Evolutionary conservation across 2,797 vertebrate genomes (phyloP), one percentile per base, ranked within the genome.

Genomic region (Oceanodroma leucorhoa): DNA sequence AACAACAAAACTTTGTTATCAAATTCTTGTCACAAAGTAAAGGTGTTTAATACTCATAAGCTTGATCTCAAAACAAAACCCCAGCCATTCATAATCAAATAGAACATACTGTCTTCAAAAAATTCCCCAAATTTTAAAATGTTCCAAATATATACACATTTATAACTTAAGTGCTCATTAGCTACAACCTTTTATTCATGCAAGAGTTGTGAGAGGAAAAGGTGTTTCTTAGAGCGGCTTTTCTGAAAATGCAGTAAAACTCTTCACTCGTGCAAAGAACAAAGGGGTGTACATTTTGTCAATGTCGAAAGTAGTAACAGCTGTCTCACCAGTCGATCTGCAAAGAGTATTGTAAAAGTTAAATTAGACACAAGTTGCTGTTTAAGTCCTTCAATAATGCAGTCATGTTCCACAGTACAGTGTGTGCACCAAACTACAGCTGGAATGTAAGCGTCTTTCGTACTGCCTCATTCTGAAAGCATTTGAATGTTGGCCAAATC

Each of bases 261-360:
- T 99, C 98, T 99, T 99, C 97, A 99, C 99, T 83, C 99, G 99
- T 95, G 99, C 98, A 96, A 99, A 99, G 97, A 98, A 98, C 97
- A 99, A 97, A 43, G 99, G 99, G 8, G 99, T 98, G 96, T 99
- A 99, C 99, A 99, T 99, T 98, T 98, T 99, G 98, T 99, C 99
- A 69, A 99, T 98, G 95, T 99, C 99, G 22, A 99, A 99, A 34
- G 99, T 97, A 24, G 99, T 99, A 94, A 99, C 97, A 34, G 99
- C 98, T 0, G 99, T 99, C 98, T 99, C 99, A 83, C 99, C 99
- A 57, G 98, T 99, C 9, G 98, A 98, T 97, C 99, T 99, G 67
- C 66, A 96, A 96, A 91, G 93, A 77, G 65, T 18, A 80, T 70
- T 41, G 43, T 8, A 89, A 11, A 87, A 88, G 72, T 76, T 54